Evolutionary conservation across 2,797 vertebrate genomes (phyloP).

Genomic region (Cygnus olor): DNA sequence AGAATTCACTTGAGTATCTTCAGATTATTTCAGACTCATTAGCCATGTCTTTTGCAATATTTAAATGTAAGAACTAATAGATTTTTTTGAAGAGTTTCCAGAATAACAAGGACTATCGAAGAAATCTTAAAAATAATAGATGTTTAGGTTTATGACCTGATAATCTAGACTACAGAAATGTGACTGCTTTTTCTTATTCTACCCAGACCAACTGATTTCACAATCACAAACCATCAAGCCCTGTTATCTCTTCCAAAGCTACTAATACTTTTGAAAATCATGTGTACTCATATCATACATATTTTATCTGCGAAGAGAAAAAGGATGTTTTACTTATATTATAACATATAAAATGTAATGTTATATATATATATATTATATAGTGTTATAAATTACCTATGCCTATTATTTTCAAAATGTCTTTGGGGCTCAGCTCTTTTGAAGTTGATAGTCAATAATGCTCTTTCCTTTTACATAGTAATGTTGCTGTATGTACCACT

Average conservation of each 20-base stretch:
- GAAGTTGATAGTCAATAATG: neutral
- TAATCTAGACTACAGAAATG: neutral
- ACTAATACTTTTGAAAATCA: accelerated
- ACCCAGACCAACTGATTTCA: neutral
- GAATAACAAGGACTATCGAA: neutral
- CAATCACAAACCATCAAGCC: neutral
- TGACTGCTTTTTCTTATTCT: neutral
- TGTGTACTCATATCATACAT: accelerated
- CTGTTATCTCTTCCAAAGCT: neutral
- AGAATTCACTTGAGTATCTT: neutral
- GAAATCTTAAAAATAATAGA: neutral
- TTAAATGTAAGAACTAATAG: neutral
- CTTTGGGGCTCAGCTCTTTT: neutral
- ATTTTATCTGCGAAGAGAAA: neutral
- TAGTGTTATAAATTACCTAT: neutral
- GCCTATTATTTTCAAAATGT: neutral
- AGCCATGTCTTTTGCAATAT: neutral
- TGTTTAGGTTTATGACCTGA: neutral
- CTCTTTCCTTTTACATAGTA: neutral
- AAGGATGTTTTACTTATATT: neutral
- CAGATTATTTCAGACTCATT: neutral
- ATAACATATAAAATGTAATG: too few species aligned
- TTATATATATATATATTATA: too few species aligned
- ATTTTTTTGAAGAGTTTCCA: neutral
- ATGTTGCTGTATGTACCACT: neutral